Conservation (phyloP, 2,888 invertebrate genomes). For the Meiosimyza platycephala region DNA sequence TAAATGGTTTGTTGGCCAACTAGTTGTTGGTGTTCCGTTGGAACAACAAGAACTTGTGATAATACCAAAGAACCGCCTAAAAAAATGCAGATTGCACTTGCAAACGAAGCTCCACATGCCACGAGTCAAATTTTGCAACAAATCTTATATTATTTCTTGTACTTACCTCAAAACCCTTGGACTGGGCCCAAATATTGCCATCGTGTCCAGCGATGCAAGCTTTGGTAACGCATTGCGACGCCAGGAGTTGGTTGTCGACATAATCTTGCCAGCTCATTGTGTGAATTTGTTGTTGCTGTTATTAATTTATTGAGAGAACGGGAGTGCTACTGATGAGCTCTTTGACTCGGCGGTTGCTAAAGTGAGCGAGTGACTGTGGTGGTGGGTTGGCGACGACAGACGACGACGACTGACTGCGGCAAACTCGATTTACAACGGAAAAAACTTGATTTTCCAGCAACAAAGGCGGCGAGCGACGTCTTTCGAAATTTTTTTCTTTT, state of each 20-base stretch:
- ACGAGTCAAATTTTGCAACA: background rate
- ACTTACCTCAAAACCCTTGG: conserved; percentile 94
- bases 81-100: background rate
- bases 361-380: conserved; percentile 27
- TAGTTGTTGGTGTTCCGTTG: conserved; percentile 5
- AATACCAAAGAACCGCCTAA: background rate
- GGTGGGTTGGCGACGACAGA: conserved; percentile 9
- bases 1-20: conserved; percentile 10
- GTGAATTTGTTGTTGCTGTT: conserved; percentile 37
- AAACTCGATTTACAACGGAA: conserved; percentile 20
- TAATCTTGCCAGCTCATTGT: conserved; percentile 98
- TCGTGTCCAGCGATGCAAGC: conserved; percentile 96
- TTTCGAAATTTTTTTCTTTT: conserved; percentile 1
- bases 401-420: background rate
- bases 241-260: conserved; percentile 96
- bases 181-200: conserved; percentile 95
- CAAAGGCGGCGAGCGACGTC: conserved; percentile 13
- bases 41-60: conserved; percentile 12
- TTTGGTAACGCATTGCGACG: conserved; percentile 93
- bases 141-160: background rate
- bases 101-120: background rate
- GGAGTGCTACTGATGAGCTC: background rate
- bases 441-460: conserved; percentile 20
- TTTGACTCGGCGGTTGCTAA: background rate
- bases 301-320: conserved; percentile 41